Conservation (phyloP, 2,113 vertebrate species). For the Tragelaphus imberbis region DNA sequence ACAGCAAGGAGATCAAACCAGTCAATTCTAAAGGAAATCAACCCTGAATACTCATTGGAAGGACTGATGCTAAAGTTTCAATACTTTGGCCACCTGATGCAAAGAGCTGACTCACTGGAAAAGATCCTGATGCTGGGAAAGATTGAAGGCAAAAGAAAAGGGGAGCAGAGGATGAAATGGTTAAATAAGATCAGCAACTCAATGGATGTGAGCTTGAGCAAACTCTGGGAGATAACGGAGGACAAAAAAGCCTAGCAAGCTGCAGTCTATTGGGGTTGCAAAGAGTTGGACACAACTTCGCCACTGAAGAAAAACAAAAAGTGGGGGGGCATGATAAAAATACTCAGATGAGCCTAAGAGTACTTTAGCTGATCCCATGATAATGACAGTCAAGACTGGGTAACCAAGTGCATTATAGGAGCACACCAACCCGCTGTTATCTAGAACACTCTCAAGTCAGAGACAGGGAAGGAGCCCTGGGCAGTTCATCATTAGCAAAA, state of each 20-base stretch:
- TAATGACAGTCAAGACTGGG: background rate
- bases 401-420: rapidly evolving
- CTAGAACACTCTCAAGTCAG: background rate
- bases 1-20: background rate
- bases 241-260: background rate
- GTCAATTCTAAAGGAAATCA: background rate
- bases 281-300: background rate
- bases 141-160: background rate
- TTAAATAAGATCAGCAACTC: background rate
- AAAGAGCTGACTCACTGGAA: background rate
- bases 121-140: background rate
- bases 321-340: background rate
- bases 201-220: background rate
- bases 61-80: background rate
- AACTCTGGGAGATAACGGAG: background rate
- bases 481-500: background rate
- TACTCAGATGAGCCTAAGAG: background rate
- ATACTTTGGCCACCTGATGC: background rate
- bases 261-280: background rate
- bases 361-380: background rate
- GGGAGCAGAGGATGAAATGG: background rate
- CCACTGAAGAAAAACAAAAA: background rate
- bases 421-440: rapidly evolving
- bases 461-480: background rate
- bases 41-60: background rate